phyloP scores from a whole-genome alignment of 2,797 vertebrate genomes.

The Urocyon cinereoargenteus region DNA sequence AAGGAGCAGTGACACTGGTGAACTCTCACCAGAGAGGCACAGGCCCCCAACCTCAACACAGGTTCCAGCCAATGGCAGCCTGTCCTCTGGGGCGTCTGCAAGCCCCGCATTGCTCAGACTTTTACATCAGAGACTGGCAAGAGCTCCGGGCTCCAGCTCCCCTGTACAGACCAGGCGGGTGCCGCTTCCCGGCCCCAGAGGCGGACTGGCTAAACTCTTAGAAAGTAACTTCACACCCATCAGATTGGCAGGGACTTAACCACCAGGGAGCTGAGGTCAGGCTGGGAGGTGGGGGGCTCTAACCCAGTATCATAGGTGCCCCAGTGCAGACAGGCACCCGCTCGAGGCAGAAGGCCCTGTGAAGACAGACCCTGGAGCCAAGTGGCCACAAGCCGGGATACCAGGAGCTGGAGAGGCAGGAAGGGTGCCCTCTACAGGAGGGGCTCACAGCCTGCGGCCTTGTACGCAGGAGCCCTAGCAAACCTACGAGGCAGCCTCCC shows the following conservation, averaged over 20 bases:
- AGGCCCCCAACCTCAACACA: neutral
- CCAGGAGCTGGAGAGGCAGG: neutral
- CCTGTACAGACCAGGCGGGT: no score
- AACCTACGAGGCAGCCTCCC: neutral
- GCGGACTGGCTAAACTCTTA: neutral
- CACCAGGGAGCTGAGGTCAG: neutral
- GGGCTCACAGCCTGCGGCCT: no score
- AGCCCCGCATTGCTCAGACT: neutral
- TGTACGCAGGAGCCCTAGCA: neutral
- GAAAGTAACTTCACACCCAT: neutral
- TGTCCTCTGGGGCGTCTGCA: neutral
- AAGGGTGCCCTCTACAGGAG: no score
- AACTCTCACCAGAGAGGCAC: neutral
- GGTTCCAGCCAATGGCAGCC: neutral
- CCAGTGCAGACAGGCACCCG: neutral
- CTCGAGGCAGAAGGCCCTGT: fast-evolving
- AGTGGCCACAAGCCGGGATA: neutral
- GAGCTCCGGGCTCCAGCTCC: no score
- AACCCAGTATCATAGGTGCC: neutral
- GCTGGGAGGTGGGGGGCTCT: neutral
- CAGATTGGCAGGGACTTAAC: neutral
- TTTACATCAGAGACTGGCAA: neutral
- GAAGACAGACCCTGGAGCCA: neutral
- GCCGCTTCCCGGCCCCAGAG: no score
- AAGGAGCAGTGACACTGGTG: neutral